Conservation (phyloP, 2,797 vertebrate species). For the Propithecus perrieri region DNA sequence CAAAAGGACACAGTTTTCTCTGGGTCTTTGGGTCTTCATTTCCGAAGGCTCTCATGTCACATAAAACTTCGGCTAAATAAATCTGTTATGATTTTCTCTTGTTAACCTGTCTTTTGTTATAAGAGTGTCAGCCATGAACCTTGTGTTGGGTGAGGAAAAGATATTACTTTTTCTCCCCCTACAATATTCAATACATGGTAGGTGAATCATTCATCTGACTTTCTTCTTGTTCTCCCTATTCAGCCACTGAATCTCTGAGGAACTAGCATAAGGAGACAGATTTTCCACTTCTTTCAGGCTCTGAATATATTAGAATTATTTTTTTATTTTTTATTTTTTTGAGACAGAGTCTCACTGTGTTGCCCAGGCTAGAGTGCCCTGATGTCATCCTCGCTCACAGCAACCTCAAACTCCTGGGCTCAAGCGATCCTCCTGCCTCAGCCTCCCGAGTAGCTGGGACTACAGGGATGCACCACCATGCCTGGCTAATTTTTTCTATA, state of each 20-base stretch:
- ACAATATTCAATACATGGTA: neutral
- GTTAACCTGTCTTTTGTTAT: neutral
- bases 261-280: neutral
- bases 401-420: no score
- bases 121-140: neutral
- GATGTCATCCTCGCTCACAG: no score
- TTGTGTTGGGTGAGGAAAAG: neutral
- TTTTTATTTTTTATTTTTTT: neutral
- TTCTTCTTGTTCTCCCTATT: neutral
- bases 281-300: neutral
- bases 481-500: no score
- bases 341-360: no score
- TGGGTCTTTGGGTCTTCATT: neutral
- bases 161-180: neutral
- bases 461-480: no score
- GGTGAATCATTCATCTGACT: slow-evolving; percentile 21
- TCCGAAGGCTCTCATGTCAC: neutral
- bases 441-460: no score
- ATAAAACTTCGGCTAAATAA: neutral
- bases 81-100: neutral
- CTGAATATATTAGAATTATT: neutral
- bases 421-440: no score
- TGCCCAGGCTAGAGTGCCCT: no score
- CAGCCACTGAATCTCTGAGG: neutral
- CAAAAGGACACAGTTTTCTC: neutral